Percentiles rank a stretch among this genome's conserved stretches.
phyloP scores from a whole-genome alignment of 1,140 invertebrate genomes.

The Cydia splendana region DNA sequence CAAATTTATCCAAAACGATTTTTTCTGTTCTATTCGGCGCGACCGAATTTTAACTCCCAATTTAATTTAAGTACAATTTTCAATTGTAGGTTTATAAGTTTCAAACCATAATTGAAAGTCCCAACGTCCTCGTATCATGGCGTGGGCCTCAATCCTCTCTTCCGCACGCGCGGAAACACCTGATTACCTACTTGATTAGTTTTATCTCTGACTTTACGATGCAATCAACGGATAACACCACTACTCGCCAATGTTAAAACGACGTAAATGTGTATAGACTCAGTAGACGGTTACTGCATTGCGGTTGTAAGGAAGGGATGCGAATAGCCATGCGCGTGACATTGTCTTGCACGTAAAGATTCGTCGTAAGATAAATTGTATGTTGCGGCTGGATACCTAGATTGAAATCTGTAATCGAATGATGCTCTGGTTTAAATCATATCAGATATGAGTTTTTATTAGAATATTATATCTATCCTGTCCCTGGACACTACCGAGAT shows the following conservation, averaged over 20 bases:
- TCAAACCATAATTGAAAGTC: too few species aligned
- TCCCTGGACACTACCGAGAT: too few species aligned
- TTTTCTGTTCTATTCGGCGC: too few species aligned
- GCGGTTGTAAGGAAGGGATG: not conserved
- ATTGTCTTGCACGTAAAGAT: constrained; percentile 19
- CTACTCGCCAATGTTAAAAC: not conserved
- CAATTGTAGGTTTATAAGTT: too few species aligned
- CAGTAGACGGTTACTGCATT: not conserved
- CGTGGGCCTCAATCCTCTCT: not conserved
- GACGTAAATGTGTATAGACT: not conserved
- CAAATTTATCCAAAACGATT: too few species aligned
- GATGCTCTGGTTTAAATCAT: too few species aligned
- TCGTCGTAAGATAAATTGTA: constrained; percentile 6
- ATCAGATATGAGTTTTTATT: too few species aligned
- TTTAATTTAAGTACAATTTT: too few species aligned
- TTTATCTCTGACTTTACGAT: constrained; percentile 2
- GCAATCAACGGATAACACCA: not conserved
- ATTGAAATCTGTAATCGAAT: too few species aligned
- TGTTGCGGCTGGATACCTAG: not conserved
- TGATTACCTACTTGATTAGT: constrained; percentile 16
- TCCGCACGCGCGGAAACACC: not conserved
- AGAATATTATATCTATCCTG: too few species aligned
- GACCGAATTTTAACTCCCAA: too few species aligned
- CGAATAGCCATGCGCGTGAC: not conserved
- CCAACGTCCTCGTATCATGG: not conserved